Base-by-base conservation (phyloP, 1,140 invertebrate species). In the Atta cephalotes region DNA sequence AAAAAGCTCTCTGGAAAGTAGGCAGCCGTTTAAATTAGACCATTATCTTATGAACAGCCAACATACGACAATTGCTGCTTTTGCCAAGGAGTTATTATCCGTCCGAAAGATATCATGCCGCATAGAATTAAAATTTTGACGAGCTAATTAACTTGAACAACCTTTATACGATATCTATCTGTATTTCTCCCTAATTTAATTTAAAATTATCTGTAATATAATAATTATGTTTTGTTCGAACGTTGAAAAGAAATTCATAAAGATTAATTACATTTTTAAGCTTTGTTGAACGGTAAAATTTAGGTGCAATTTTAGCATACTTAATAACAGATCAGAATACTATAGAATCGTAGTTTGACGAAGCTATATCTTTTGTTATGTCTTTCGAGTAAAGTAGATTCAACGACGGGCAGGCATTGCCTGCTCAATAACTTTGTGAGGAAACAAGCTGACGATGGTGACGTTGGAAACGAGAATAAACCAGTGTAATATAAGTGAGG, bases 11-110 rank as follows among this genome's bases (percentile, higher is more conserved):
- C 25, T 66, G 45, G 58, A 81, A 81, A 68, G 76, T 68, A 77
- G 84, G 31, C 53, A 53, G 53, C 10, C 70, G 16, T 58, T 70
- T 88, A 90, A 90, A 88, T 90, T 90, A 86, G 65, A 68, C 82
- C 49, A 31, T 88, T 90, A 90, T 90, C 89, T 88, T 70, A 45
- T 35, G 62, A 58, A 56, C 63, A 60, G 58, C 12, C 65, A 58
- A 82, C 58, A 74, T 80, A 78, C 79, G 58, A 85, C 51, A 63
- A 72, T 84, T 63, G 84, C 74, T 71, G 58, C 81, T 81, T 77
- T 45, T 81, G 35, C 79, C 66, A 56, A 56, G 4, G 25, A 45
- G 39, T 60, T 39, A 63, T 74, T 84, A 62, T 51, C 56, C n/a
- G 39, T 51, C 18, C 35, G 35, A n/a, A 62, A 72, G 56, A 72